Percentiles rank a stretch among this genome's conserved stretches.
Conservation (phyloP, 2,888 invertebrate genomes). For the Bombylius major region DNA sequence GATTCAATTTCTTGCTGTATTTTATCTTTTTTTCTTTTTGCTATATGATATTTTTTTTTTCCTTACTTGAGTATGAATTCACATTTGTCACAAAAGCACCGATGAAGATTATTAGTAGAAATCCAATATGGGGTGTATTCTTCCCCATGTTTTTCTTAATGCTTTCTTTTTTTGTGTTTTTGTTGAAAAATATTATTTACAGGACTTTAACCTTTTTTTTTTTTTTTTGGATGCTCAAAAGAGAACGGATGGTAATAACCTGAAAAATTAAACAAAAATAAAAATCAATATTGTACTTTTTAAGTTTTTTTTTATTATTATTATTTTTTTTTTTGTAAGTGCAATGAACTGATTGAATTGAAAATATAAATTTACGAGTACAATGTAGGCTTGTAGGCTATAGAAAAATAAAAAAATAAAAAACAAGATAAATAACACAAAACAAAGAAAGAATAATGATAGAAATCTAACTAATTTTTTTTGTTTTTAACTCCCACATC, state of each 20-base stretch:
- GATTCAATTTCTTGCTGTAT: too few relatives aligned
- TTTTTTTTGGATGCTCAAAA: not conserved
- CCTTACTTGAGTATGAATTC: constrained; percentile 21
- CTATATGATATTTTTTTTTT: constrained; percentile 21
- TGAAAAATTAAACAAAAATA: not conserved
- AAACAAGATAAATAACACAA: not conserved
- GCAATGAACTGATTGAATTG: not conserved
- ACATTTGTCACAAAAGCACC: not conserved
- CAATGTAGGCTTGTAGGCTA: too few relatives aligned
- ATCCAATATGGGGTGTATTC: constrained; percentile 1
- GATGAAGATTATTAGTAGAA: not conserved
- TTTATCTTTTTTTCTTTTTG: too few relatives aligned
- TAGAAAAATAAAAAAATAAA: too few relatives aligned
- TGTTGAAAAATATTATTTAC: not conserved
- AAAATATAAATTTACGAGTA: not conserved
- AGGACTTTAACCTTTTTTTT: too few relatives aligned
- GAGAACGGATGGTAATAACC: not conserved
- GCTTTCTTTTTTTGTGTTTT: too few relatives aligned
- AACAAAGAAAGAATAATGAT: not conserved
- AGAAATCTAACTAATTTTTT: not conserved
- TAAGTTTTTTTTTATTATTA: too few relatives aligned
- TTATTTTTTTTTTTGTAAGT: not conserved
- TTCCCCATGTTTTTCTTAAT: not conserved
- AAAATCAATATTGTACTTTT: not conserved
- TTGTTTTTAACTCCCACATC: too few relatives aligned